Evolutionary conservation across 2,797 vertebrate genomes (phyloP).

Genomic region (Coendou prehensilis): DNA sequence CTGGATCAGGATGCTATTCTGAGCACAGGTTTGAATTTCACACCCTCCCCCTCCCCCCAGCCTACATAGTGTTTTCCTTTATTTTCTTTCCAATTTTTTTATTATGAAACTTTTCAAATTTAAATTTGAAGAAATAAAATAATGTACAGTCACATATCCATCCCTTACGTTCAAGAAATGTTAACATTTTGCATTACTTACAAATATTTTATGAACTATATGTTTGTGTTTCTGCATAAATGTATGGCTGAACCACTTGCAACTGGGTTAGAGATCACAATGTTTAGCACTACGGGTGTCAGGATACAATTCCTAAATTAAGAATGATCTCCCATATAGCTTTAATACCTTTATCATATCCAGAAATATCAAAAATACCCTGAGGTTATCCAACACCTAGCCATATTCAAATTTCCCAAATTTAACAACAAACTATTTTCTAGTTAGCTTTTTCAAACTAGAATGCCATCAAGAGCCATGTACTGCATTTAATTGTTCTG

Average conservation of each 20-base stretch:
- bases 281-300: background rate
- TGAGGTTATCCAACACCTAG: background rate
- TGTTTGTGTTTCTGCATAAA: background rate
- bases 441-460: background rate
- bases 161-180: background rate
- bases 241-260: background rate
- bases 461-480: background rate
- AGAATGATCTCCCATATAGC: background rate
- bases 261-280: background rate
- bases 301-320: background rate
- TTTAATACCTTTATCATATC: background rate
- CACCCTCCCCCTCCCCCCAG: background rate
- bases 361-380: background rate
- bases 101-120: background rate
- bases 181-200: background rate
- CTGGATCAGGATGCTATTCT: background rate
- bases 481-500: background rate
- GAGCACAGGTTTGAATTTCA: background rate
- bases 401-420: background rate
- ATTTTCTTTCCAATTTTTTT: background rate
- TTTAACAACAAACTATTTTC: background rate
- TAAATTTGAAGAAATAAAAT: conserved; percentile 18
- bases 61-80: background rate
- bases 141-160: background rate
- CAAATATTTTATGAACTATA: background rate